A percentile compares a stretch with the other conserved stretches of the same genome.
Conservation (phyloP, 2,113 vertebrate species). For the Passerina amoena region DNA sequence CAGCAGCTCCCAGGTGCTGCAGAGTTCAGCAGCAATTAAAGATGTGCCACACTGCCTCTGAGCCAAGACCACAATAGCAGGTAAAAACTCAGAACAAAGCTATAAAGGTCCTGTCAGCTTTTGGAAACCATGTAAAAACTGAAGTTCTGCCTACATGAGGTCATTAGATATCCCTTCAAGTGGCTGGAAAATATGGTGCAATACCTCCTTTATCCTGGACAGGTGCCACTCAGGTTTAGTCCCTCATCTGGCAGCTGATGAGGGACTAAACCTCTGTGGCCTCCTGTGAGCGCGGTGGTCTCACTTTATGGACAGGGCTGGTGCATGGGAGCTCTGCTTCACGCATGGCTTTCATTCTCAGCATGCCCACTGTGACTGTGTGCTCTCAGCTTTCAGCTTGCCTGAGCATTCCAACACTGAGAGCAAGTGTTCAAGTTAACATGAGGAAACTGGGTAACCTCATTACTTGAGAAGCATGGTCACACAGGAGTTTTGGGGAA, state of each 20-base stretch:
- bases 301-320: neutral
- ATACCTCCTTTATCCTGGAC: neutral
- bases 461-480: neutral
- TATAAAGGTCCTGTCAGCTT: neutral
- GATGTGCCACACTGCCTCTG: neutral
- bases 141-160: neutral
- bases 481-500: neutral
- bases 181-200: neutral
- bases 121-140: neutral
- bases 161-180: neutral
- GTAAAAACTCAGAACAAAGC: neutral
- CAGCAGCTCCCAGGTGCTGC: neutral
- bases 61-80: neutral
- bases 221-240: neutral
- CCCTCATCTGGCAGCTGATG: neutral
- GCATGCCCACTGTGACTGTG: rapidly evolving
- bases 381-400: neutral
- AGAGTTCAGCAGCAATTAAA: slow-evolving; percentile 5
- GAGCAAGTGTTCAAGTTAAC: rapidly evolving
- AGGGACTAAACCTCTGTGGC: no score
- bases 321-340: neutral
- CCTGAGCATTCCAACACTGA: neutral
- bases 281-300: neutral
- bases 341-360: neutral
- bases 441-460: neutral